Evolutionary conservation across 2,888 invertebrate species (phyloP).

Genomic region (Dynastes tityus): DNA sequence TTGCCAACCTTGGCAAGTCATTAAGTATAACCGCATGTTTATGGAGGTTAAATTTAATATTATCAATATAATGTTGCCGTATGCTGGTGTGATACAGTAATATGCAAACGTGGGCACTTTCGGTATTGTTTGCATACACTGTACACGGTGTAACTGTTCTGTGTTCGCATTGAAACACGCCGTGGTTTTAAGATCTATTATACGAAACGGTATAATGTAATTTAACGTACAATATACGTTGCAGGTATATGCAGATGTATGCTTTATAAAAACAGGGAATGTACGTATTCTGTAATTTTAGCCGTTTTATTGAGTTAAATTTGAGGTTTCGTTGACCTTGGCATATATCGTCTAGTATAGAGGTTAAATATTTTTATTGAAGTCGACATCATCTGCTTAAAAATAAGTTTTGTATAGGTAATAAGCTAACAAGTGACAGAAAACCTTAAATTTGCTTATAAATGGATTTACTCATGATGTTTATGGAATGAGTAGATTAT

Average conservation of each 20-base stretch:
- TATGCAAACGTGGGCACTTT: background rate
- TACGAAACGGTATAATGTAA: background rate
- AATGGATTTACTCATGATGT: no score
- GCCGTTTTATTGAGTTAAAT: conserved; percentile 17
- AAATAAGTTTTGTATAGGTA: background rate
- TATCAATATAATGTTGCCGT: conserved; percentile 18
- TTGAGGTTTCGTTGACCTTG: conserved; percentile 27
- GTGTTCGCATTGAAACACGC: background rate
- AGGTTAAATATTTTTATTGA: conserved; percentile 23
- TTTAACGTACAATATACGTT: background rate
- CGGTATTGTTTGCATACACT: conserved; percentile 1
- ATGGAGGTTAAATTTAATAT: conserved; percentile 39
- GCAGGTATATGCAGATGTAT: background rate
- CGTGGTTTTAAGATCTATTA: background rate
- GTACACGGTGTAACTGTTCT: conserved; percentile 1
- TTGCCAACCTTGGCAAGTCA: conserved; percentile 30
- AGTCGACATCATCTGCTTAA: background rate
- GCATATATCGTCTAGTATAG: conserved; percentile 1
- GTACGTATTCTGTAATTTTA: conserved; percentile 12
- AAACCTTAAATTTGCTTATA: no score
- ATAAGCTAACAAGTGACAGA: background rate
- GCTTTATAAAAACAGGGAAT: background rate
- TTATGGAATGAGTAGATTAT: no score
- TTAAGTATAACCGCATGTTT: conserved; percentile 32
- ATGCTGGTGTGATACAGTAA: conserved; percentile 7